Conservation (phyloP, 2,888 invertebrate species). For the Apeira syringaria region DNA sequence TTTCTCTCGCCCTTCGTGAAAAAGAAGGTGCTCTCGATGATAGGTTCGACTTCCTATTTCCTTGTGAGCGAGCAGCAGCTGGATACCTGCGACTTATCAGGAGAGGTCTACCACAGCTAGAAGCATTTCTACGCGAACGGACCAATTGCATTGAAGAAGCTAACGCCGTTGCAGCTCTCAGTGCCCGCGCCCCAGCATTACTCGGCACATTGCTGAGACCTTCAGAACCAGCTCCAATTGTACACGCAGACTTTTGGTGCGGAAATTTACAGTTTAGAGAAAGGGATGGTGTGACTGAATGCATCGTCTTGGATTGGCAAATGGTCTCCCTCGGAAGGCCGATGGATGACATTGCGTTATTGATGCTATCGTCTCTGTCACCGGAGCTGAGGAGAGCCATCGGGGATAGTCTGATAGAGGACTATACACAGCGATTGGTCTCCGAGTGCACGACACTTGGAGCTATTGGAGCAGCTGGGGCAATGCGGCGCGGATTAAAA, state of each 20-base stretch:
- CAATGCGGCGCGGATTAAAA: slow-evolving; percentile 74
- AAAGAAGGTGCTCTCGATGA: slow-evolving; percentile 75
- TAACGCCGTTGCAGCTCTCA: slow-evolving; percentile 85
- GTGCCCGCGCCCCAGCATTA: slow-evolving; percentile 88
- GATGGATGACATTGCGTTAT: slow-evolving; percentile 90
- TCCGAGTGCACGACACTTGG: slow-evolving; percentile 84
- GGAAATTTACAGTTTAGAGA: slow-evolving; percentile 89
- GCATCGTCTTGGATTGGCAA: slow-evolving; percentile 92
- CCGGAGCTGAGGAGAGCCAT: slow-evolving; percentile 87
- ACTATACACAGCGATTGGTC: slow-evolving; percentile 87
- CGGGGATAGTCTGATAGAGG: slow-evolving; percentile 86
- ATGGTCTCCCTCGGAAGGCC: slow-evolving; percentile 91
- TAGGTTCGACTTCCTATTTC: slow-evolving; percentile 87
- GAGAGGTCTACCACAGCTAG: slow-evolving; percentile 89
- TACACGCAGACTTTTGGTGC: slow-evolving; percentile 94
- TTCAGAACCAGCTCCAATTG: slow-evolving; percentile 89
- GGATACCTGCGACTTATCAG: slow-evolving; percentile 91
- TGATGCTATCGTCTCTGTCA: slow-evolving; percentile 88
- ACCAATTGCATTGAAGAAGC: slow-evolving; percentile 85
- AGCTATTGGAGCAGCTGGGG: slow-evolving; percentile 82
- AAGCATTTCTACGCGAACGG: slow-evolving; percentile 87
- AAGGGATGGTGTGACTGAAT: slow-evolving; percentile 77
- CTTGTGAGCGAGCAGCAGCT: slow-evolving; percentile 90
- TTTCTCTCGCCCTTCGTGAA: slow-evolving; percentile 84
- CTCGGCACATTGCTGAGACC: slow-evolving; percentile 88